Base-by-base conservation (phyloP, 2,797 vertebrate genomes). In the Lindbergichthys nudifrons region DNA sequence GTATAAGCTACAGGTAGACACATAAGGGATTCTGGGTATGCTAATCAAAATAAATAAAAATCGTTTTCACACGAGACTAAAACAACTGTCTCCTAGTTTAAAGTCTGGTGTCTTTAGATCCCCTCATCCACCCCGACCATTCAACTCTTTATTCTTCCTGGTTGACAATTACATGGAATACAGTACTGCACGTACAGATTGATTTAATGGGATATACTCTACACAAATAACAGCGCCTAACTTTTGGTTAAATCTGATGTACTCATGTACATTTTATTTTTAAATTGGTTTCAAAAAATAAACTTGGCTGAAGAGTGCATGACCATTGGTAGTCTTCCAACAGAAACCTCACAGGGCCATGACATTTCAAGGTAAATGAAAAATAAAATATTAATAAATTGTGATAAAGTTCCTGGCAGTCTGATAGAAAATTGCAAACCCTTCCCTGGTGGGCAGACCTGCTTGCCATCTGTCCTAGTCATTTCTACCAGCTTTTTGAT, bases 401-500 rank as follows among this genome's bases (percentile, higher is more conserved):
- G 41, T 72, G 51, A 53, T 41, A 50, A 72, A 62, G 46, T 53
- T 66, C 21, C 48, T 6, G 18, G 21, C 4, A 57, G 36, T 71
- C 26, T 14, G 30, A 69, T 23, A 56, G 60, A 72, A 79, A 76
- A 82, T 41, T 75, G 15, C 69, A 63, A 54, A 68, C 8, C 23
- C 47, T 45, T 60, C 64, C 11, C 70, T 65, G 14, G 32, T 26
- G 48, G 47, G 52, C 57, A 65, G 77, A 73, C 62, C 16, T 3
- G 13, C 1, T 63, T 61, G 41, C 7, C 61, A 58, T 32, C 43
- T 68, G 57, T 67, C 42, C 47, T 60, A 12, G 19, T 48, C 65
- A 65, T 85, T 79, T 79, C 61, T 21, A 41, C 14, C 47, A n/a
- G 51, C 54, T 60, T 64, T 84, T 66, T 79, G 43, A 76, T 45